Evolutionary conservation across 2,888 invertebrate species (phyloP).

Genomic region (Chaitophorus viminalis): DNA sequence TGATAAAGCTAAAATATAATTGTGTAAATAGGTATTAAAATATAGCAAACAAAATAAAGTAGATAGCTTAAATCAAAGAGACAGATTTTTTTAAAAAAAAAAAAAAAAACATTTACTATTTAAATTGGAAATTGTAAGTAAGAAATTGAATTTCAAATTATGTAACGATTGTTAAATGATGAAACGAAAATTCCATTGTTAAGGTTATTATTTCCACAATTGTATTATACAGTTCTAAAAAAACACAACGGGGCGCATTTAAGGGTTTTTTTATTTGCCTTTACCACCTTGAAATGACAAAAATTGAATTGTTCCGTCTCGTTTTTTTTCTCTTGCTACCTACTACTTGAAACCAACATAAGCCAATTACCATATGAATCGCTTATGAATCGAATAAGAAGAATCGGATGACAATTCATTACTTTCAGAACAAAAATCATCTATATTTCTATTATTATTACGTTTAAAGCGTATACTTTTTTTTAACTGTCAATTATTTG

Average conservation of each 20-base stretch:
- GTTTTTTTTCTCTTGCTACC: neutral
- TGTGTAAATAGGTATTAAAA: too few relatives aligned
- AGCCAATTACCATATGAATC: conserved; percentile 31
- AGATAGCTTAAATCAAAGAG: too few relatives aligned
- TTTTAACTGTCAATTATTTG: neutral
- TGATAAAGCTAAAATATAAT: too few relatives aligned
- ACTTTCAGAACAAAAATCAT: neutral
- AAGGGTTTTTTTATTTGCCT: neutral
- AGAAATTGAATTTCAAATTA: conserved; percentile 28
- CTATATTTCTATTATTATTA: neutral
- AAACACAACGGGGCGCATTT: conserved; percentile 9
- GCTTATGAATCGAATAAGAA: neutral
- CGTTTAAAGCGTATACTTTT: too few relatives aligned
- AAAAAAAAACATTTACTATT: too few relatives aligned
- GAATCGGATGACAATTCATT: neutral
- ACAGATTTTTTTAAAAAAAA: too few relatives aligned
- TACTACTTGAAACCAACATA: neutral
- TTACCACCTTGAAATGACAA: conserved; percentile 3
- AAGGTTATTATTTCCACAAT: conserved; percentile 34
- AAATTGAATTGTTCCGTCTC: conserved; percentile 12
- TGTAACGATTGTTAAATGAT: neutral
- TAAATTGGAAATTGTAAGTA: too few relatives aligned
- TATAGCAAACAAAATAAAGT: too few relatives aligned
- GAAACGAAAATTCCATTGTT: neutral
- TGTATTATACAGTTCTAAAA: neutral